These are phyloP conservation scores for Mesorhabditis sp. DNA, from an alignment of 2,888 invertebrate species.

Conservation along the genomic window DNA sequence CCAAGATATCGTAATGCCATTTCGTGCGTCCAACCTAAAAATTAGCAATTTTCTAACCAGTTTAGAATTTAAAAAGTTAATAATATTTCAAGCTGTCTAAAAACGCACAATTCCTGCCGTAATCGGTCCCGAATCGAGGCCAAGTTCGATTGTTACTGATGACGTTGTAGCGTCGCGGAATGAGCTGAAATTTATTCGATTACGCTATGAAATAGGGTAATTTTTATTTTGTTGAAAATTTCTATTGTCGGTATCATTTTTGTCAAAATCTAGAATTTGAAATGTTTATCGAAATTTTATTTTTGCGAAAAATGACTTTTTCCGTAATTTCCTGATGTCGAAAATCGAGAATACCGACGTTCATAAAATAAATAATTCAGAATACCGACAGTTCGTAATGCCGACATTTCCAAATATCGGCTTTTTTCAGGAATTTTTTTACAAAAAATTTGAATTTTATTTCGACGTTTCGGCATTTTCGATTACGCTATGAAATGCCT, in stretches of 20 bases:
- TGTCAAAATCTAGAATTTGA: too few species aligned
- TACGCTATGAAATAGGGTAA: not conserved
- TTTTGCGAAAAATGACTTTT: not conserved
- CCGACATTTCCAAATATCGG: too few species aligned
- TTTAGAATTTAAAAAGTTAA: not conserved
- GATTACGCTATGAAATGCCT: constrained; percentile 6
- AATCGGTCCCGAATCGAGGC: constrained; percentile 36
- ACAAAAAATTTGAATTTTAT: not conserved
- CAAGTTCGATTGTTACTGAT: constrained; percentile 45
- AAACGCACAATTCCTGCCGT: constrained; percentile 37
- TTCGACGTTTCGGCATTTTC: not conserved
- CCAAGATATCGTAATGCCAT: constrained; percentile 56
- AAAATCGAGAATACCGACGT: too few species aligned
- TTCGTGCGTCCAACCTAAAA: constrained; percentile 41
- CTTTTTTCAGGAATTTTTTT: too few species aligned
- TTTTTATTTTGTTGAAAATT: too few species aligned
- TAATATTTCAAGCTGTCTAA: not conserved
- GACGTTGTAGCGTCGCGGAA: constrained; percentile 52
- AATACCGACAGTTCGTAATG: too few species aligned
- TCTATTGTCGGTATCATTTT: too few species aligned
- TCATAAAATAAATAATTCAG: too few species aligned
- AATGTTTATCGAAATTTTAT: not conserved
- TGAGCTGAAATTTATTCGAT: constrained; percentile 26
- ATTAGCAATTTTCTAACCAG: not conserved
- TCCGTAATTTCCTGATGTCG: too few species aligned